Conservation (phyloP, 2,113 vertebrate species). For the Origma solitaria region DNA sequence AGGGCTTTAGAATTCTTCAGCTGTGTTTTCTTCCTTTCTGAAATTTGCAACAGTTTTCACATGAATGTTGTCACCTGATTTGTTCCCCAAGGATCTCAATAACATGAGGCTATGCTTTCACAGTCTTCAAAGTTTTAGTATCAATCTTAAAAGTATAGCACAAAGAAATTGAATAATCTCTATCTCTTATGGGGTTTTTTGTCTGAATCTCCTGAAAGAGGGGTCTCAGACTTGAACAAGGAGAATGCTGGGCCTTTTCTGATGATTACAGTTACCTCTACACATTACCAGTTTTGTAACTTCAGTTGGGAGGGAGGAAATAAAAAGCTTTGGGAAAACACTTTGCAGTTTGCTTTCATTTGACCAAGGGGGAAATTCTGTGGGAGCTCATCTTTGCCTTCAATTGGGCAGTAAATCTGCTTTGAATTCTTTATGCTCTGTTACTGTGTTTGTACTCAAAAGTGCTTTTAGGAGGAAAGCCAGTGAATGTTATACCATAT, state of each 20-base stretch:
- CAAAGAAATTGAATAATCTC: background rate
- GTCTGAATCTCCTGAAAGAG: background rate
- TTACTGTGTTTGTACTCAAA: background rate
- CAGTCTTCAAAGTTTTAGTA: background rate
- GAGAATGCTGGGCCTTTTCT: background rate
- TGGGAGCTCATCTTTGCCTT: background rate
- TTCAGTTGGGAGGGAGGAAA: background rate
- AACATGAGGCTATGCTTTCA: background rate
- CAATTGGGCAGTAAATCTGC: background rate
- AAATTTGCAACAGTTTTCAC: background rate
- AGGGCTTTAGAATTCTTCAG: background rate
- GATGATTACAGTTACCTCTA: background rate
- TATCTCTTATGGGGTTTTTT: background rate
- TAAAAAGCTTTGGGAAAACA: background rate
- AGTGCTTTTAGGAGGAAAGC: background rate
- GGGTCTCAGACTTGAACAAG: background rate
- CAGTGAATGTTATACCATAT: background rate
- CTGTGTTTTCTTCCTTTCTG: background rate
- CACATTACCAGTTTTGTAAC: background rate
- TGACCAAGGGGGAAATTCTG: background rate
- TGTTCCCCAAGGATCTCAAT: background rate
- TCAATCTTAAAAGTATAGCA: background rate
- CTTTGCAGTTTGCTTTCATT: background rate
- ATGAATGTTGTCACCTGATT: background rate
- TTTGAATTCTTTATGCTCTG: background rate